Evolutionary conservation across 1,140 invertebrate genomes (phyloP).

Genomic region (Penaeus japonicus): DNA sequence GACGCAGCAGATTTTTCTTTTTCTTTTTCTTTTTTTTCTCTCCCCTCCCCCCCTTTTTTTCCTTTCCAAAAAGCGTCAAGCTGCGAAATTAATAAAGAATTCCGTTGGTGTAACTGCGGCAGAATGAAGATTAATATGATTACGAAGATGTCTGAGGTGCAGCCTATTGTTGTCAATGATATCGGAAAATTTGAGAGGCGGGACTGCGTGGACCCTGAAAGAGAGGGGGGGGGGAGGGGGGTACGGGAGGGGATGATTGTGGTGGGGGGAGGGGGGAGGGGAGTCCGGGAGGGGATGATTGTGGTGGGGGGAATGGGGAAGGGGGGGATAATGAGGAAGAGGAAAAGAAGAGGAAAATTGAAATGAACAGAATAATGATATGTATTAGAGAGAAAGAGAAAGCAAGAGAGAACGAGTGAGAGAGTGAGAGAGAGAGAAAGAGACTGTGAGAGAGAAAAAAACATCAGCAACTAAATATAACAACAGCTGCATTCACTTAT

Average conservation of each 20-base stretch:
- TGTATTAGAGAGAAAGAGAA: too few species aligned
- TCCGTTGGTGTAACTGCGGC: conserved; percentile 24
- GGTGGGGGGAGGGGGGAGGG: neutral
- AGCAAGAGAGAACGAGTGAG: too few species aligned
- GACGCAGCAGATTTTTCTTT: conserved; percentile 37
- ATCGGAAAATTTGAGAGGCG: conserved; percentile 44
- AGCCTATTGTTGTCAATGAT: conserved; percentile 51
- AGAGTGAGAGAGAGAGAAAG: too few species aligned
- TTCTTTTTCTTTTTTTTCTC: too few species aligned
- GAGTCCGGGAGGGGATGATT: neutral
- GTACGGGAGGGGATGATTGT: neutral
- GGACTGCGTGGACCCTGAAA: neutral
- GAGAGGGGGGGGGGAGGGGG: neutral
- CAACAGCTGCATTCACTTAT: too few species aligned
- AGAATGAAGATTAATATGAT: conserved; percentile 53
- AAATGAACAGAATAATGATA: too few species aligned
- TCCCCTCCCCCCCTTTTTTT: too few species aligned
- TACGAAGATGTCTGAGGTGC: conserved; percentile 21
- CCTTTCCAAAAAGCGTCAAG: neutral
- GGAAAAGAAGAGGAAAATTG: too few species aligned
- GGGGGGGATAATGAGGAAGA: too few species aligned
- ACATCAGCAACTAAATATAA: too few species aligned
- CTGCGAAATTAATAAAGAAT: conserved; percentile 55
- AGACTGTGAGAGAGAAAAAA: too few species aligned
- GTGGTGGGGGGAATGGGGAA: neutral